Evolutionary conservation across 1,140 invertebrate genomes (phyloP).

Genomic region (Cardiocondyla obscurior): DNA sequence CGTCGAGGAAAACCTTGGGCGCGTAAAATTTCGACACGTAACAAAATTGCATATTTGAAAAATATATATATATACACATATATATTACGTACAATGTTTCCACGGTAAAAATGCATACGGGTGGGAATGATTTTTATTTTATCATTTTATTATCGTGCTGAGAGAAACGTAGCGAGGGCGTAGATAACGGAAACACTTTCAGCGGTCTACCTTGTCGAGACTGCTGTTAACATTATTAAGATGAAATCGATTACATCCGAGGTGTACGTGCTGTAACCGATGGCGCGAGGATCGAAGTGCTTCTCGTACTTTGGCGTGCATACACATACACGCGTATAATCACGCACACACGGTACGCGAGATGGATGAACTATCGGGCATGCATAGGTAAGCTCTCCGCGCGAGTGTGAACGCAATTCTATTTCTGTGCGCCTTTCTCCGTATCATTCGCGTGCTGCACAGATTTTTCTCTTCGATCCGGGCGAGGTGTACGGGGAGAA

Average conservation of each 20-base stretch:
- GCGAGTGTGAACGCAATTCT: slow-evolving; percentile 14
- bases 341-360: no score
- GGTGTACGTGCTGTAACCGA: not conserved
- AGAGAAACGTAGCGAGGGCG: not conserved
- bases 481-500: not conserved
- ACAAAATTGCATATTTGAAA: not conserved
- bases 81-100: not conserved
- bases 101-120: not conserved
- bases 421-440: slow-evolving; percentile 43
- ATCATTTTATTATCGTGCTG: not conserved
- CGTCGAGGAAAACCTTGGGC: not conserved
- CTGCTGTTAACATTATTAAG: slow-evolving; percentile 3
- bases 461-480: slow-evolving; percentile 30
- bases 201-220: not conserved
- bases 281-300: slow-evolving; percentile 8
- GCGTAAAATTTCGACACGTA: not conserved
- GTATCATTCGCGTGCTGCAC: slow-evolving; percentile 46
- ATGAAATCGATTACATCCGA: slow-evolving; percentile 7
- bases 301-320: not conserved
- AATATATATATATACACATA: not conserved
- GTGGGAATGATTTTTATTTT: not conserved
- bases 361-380: not conserved
- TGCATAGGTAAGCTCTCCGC: not conserved
- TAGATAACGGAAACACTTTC: not conserved
- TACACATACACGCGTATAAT: no score